These are phyloP conservation scores for Lasius fuliginosus DNA, from an alignment of 2,888 invertebrate genomes.

Conservation along the genomic window DNA sequence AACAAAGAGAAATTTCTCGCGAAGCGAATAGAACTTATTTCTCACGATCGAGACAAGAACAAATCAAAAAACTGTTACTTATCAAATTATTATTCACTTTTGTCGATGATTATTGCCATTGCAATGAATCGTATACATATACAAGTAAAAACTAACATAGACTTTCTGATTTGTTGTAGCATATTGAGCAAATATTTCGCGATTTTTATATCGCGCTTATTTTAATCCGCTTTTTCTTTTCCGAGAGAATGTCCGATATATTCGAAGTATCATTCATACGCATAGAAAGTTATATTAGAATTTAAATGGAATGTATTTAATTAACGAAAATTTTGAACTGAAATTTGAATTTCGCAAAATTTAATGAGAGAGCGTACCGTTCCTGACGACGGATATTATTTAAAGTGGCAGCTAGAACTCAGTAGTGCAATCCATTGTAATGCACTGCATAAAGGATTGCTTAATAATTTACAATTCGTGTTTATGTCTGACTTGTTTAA, in stretches of 20 bases:
- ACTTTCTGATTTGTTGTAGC: neutral
- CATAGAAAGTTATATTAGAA: conserved; percentile 17
- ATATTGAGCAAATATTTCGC: neutral
- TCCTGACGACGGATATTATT: conserved; percentile 55
- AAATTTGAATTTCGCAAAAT: conserved; percentile 41
- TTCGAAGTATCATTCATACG: neutral
- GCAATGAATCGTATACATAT: neutral
- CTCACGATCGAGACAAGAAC: neutral
- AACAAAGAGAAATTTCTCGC: conserved; percentile 21
- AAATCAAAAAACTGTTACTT: neutral
- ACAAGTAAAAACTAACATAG: neutral
- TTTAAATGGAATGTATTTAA: conserved; percentile 38
- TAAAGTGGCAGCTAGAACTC: conserved; percentile 53
- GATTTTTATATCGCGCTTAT: neutral
- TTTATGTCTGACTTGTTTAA: conserved; percentile 53
- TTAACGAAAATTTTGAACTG: conserved; percentile 39
- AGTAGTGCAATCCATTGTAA: conserved; percentile 52
- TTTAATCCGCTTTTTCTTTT: neutral
- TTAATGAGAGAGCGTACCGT: conserved; percentile 41
- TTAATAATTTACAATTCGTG: conserved; percentile 64
- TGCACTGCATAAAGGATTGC: conserved; percentile 54
- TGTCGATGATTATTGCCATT: neutral
- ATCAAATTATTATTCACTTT: neutral
- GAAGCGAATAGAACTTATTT: neutral
- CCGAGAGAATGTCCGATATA: neutral